These are phyloP conservation scores for Chironomus tentans DNA, from an alignment of 2,888 invertebrate genomes.

Conservation along the genomic window DNA sequence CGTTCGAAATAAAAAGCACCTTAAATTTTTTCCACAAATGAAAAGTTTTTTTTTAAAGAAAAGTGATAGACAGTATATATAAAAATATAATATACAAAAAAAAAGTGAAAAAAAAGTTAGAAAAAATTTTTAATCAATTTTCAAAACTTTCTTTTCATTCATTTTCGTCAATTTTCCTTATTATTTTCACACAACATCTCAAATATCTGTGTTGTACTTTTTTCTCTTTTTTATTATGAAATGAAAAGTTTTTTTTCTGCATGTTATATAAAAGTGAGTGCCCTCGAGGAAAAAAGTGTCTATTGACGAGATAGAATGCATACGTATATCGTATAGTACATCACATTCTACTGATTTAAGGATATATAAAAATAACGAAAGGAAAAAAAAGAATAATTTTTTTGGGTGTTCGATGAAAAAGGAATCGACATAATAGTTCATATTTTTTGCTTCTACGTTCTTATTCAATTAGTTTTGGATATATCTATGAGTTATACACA, in stretches of 20 bases:
- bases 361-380: neutral
- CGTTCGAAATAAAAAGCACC: slow-evolving; percentile 9
- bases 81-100: too few species aligned
- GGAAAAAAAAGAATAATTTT: neutral
- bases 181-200: neutral
- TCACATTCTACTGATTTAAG: slow-evolving; percentile 5
- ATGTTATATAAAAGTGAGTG: slow-evolving; percentile 4
- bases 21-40: slow-evolving; percentile 1
- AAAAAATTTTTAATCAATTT: neutral
- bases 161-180: neutral
- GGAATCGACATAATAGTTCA: too few species aligned
- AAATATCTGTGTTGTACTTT: too few species aligned
- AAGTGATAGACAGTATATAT: slow-evolving; percentile 1
- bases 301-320: neutral
- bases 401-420: neutral
- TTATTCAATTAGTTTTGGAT: neutral
- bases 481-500: neutral
- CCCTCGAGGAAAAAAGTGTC: neutral
- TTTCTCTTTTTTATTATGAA: too few species aligned
- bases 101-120: neutral
- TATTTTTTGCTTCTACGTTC: too few species aligned
- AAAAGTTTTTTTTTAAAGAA: neutral
- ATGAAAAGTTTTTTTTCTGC: neutral
- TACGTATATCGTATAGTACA: neutral
- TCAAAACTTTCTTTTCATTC: slow-evolving; percentile 6